Conservation (phyloP, 2,888 invertebrate genomes). For the Drosophila mulleri region DNA sequence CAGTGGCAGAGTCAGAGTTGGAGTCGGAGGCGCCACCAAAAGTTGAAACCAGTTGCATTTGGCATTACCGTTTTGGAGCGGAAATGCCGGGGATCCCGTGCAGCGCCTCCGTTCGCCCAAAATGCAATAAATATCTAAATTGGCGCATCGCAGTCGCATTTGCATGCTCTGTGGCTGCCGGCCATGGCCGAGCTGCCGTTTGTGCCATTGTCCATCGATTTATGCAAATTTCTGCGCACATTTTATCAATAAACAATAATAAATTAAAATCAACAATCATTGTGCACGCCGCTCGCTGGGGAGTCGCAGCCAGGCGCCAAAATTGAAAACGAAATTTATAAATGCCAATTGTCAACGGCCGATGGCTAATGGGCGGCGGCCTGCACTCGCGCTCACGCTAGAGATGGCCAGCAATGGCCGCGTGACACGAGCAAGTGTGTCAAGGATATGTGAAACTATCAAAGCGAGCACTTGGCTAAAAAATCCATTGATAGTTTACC, state of each 20-base stretch:
- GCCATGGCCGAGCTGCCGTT: conserved; percentile 15
- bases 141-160: conserved; percentile 39
- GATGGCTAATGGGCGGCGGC: conserved; percentile 16
- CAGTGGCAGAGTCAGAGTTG: background rate
- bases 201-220: conserved; percentile 73
- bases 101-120: conserved; percentile 22
- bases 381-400: background rate
- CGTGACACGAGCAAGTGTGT: background rate
- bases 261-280: conserved; percentile 75
- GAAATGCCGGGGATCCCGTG: conserved; percentile 38
- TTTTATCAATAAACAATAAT: conserved; percentile 80
- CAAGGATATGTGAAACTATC: background rate
- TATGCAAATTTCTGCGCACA: conserved; percentile 69
- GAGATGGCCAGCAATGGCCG: background rate
- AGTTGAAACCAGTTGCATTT: conserved; percentile 47
- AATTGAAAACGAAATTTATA: conserved; percentile 74
- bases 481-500: background rate
- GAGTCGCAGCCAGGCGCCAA: conserved; percentile 25
- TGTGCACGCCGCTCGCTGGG: conserved; percentile 31
- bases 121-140: conserved; percentile 77
- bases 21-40: conserved; percentile 32
- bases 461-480: background rate
- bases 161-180: conserved; percentile 36
- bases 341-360: conserved; percentile 66
- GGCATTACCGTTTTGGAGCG: conserved; percentile 41